Evolutionary conservation across 2,797 vertebrate species (phyloP), one percentile per base, ranked within the genome.

Genomic region (Mormyrus proboscirostris): DNA sequence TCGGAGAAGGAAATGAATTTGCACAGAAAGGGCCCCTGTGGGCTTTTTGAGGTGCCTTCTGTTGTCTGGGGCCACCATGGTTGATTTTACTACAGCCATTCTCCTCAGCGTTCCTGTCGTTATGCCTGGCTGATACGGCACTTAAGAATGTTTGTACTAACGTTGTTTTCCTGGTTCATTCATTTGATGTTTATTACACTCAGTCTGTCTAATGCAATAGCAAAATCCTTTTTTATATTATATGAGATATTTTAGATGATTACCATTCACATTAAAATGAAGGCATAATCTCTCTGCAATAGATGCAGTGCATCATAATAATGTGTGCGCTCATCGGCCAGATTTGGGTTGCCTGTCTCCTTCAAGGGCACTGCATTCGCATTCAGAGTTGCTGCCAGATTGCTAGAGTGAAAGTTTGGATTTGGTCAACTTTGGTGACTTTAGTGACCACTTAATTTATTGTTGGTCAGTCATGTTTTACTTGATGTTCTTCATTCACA

Each of bases 221-320:
- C 73, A 79, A 19, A 44, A 5, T 79, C 73, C 38, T 3, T 44
- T 41, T 73, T 44, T n/a, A 6, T 41, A 79, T 79, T 19, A 19
- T n/a, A 44, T 79, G 33, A 79, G 73, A 19, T 79, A 44, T 79
- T 79, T 79, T 79, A 79, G 73, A 19, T 79, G 73, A 79, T 79
- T 79, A 79, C 33, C 38, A 79, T 79, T 79, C 73, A 79, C 38
- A 19, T 79, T 79, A 38, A 79, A 44, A 7, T 79, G 12, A 44
- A 41, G 73, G 73, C 44, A 44, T 79, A 44, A 44, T 79, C 73
- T 41, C 38, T 44, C 14, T 79, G 19, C 73, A 79, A 79, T 79
- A 79, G 33, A 79, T 41, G 33, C 33, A n/a, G 14, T 44, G 73
- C 73, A 79, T 79, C 73, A 19, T 44, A 44, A 44, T 79, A 41